phyloP scores from a whole-genome alignment of 1,140 invertebrate genomes.

The Bombus waltoni region DNA sequence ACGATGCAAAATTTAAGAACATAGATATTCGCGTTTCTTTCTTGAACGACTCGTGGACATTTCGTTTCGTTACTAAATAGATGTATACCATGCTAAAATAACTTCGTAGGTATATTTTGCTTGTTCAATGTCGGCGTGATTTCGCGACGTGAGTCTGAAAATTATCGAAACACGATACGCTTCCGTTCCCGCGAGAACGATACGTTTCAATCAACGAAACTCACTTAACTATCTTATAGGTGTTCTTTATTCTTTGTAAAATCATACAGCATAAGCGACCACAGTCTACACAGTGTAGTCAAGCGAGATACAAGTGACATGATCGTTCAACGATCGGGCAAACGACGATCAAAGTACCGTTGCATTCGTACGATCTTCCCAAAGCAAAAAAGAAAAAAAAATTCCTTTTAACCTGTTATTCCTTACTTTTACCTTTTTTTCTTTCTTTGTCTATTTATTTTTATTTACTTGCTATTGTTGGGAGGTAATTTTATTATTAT shows the following conservation, averaged over 20 bases:
- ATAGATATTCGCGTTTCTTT: slow-evolving; percentile 22
- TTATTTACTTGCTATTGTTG: neutral
- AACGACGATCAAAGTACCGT: slow-evolving; percentile 39
- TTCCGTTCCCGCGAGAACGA: neutral
- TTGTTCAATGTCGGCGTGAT: neutral
- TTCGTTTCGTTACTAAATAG: slow-evolving; percentile 10
- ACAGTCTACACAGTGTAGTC: slow-evolving; percentile 69
- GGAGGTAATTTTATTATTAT: neutral
- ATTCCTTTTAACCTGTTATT: neutral
- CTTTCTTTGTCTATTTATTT: neutral
- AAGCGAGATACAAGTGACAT: slow-evolving; percentile 69
- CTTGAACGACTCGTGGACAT: slow-evolving; percentile 15
- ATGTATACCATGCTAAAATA: neutral
- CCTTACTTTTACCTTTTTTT: neutral
- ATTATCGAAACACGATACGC: neutral
- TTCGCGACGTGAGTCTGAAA: neutral
- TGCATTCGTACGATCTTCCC: neutral
- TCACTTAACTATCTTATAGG: slow-evolving; percentile 55
- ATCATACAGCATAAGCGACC: slow-evolving; percentile 74
- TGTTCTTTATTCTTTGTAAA: slow-evolving; percentile 75
- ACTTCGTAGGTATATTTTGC: neutral
- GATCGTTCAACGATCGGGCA: slow-evolving; percentile 57
- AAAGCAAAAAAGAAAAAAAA: neutral
- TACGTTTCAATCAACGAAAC: slow-evolving; percentile 40
- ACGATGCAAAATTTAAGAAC: slow-evolving; percentile 19